These are phyloP conservation scores for Tragelaphus buxtoni DNA, from an alignment of 2,113 vertebrate species.

Conservation along the genomic window DNA sequence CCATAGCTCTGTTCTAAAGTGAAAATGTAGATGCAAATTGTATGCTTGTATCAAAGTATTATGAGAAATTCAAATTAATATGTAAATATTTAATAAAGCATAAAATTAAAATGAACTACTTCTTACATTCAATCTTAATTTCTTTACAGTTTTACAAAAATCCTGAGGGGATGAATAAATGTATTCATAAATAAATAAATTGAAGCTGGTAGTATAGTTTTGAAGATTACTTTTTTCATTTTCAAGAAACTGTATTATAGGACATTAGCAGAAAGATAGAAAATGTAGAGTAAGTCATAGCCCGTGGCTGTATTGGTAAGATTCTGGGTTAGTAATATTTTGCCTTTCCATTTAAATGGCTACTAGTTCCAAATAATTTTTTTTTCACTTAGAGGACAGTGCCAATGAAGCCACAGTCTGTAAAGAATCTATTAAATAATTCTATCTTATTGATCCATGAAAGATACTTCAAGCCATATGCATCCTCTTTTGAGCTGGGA, in stretches of 20 bases:
- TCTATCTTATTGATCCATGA: neutral
- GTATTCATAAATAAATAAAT: neutral
- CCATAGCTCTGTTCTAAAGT: neutral
- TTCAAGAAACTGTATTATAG: neutral
- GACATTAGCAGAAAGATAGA: neutral
- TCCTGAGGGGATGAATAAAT: neutral
- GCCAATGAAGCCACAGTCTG: neutral
- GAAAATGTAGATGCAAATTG: neutral
- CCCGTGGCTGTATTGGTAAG: neutral
- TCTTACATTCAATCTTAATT: neutral
- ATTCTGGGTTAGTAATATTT: neutral
- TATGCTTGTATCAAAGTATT: neutral
- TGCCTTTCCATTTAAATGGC: neutral
- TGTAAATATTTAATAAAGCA: neutral
- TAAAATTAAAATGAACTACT: neutral
- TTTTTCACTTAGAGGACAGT: neutral
- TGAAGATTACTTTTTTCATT: neutral
- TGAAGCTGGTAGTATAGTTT: neutral
- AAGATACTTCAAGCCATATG: accelerated
- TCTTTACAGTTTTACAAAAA: neutral
- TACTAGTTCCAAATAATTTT: neutral
- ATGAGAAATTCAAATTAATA: neutral
- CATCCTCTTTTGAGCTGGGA: accelerated
- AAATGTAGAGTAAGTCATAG: neutral
- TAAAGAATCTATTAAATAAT: neutral